Evolutionary conservation across 2,888 invertebrate genomes (phyloP), one percentile per base, ranked within the genome.

Genomic region (Amphimallon solstitiale): DNA sequence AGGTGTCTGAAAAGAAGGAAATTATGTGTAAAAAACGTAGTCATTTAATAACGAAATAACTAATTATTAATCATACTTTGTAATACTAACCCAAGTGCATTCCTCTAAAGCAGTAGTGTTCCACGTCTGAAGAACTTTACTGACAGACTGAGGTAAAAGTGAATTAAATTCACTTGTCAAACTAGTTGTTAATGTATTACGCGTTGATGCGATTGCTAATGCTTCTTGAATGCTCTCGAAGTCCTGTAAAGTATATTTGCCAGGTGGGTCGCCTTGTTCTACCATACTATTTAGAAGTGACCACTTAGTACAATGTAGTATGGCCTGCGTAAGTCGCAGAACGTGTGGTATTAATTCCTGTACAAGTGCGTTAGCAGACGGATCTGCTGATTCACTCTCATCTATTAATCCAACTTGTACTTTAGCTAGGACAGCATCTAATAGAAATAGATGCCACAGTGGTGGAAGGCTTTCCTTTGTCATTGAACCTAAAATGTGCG

Each of bases 401-500:
- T 87, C 86, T 71, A 85, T 80, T 17, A 90, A 81, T 15, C 85
- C 85, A 43, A 89, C 87, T 75, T 92, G 90, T 40, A 93, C 85
- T 77, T 93, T 90, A 10, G 92, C 91, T 35, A 94, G 82, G 0
- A 93, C 88, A 1, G 91, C 87, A 77, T 93, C 93, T 73, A 94
- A 85, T 10, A 93, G 86, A 73, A 91, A 89, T 37, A 93, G 86
- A 69, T 92, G 91, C 79, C 90, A 86, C 0, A 94, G 83, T 1
- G 90, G 89, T 0, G 93, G 93, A 29, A 88, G 75, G 9, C 85
- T 85, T 68, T 83, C 82, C 71, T 82, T 82, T 1, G 77, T 68
- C 63, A 83, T 81, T 1, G 77, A 63, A 17, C 77, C 77, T 78
- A 62, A 61, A 72, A 63, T 54, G 37, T 1, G 37, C n/a, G 12